Conservation (phyloP, 2,888 invertebrate genomes). For the Microchrysa polita region DNA sequence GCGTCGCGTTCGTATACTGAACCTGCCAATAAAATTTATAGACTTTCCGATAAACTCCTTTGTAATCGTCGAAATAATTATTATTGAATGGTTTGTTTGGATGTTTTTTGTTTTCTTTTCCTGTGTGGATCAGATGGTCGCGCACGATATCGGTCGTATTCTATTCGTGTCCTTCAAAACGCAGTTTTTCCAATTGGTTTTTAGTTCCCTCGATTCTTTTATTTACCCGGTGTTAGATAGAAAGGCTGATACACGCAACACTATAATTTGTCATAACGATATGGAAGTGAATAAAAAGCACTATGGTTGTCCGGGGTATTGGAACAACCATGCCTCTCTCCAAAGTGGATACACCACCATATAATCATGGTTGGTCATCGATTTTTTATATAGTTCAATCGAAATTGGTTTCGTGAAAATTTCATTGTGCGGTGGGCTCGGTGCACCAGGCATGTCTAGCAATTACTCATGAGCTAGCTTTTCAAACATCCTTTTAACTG, state of each 20-base stretch:
- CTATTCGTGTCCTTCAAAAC: slow-evolving; percentile 12
- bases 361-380: not conserved
- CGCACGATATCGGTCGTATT: not conserved
- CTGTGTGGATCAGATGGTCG: not conserved
- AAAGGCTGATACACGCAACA: slow-evolving; percentile 20
- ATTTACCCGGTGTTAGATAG: slow-evolving; percentile 18
- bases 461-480: not conserved
- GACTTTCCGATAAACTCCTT: not conserved
- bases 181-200: too few relatives aligned
- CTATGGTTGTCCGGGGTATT: not conserved
- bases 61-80: not conserved
- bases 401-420: slow-evolving; percentile 9
- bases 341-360: slow-evolving; percentile 3
- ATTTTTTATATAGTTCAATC: not conserved
- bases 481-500: slow-evolving; percentile 10
- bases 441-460: slow-evolving; percentile 3
- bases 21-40: slow-evolving; percentile 4
- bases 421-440: not conserved
- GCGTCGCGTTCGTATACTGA: not conserved
- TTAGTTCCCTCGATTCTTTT: not conserved
- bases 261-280: slow-evolving; percentile 12
- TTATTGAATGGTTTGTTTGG: not conserved
- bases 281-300: not conserved
- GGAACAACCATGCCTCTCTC: not conserved
- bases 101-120: not conserved